A percentile compares a stretch with the other conserved stretches of the same genome.
Conservation (phyloP, 2,113 vertebrate genomes). For the Indicator maculatus region DNA sequence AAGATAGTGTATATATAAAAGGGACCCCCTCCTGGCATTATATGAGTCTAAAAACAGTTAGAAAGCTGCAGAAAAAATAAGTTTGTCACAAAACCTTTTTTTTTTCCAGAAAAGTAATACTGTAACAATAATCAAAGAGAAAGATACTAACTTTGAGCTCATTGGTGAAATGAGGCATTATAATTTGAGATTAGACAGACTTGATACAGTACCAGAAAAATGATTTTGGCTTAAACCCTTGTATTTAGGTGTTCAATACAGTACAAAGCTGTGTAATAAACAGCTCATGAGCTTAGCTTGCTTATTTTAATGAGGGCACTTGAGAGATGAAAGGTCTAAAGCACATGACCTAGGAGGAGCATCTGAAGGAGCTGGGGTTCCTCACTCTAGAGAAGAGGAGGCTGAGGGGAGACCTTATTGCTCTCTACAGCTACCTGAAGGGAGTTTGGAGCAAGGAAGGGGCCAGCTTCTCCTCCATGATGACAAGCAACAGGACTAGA, state of each 20-base stretch:
- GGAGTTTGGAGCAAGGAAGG: no score
- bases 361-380: no score
- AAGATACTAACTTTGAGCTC: not conserved
- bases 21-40: not conserved
- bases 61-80: not conserved
- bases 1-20: not conserved
- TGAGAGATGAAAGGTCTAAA: not conserved
- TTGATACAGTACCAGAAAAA: fast-evolving
- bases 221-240: not conserved
- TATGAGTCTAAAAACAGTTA: not conserved
- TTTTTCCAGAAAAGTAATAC: not conserved
- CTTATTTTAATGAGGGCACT: not conserved
- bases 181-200: not conserved
- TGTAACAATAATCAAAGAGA: not conserved
- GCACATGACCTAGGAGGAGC: no score
- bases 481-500: no score
- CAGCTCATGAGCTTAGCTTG: not conserved
- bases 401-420: no score
- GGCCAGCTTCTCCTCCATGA: no score
- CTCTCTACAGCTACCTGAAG: no score
- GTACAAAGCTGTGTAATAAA: not conserved
- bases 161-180: not conserved
- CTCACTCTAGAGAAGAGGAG: no score
- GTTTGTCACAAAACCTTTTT: not conserved
- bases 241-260: not conserved